phyloP scores from a whole-genome alignment of 2,797 vertebrate species.

The Pteropus rufus region DNA sequence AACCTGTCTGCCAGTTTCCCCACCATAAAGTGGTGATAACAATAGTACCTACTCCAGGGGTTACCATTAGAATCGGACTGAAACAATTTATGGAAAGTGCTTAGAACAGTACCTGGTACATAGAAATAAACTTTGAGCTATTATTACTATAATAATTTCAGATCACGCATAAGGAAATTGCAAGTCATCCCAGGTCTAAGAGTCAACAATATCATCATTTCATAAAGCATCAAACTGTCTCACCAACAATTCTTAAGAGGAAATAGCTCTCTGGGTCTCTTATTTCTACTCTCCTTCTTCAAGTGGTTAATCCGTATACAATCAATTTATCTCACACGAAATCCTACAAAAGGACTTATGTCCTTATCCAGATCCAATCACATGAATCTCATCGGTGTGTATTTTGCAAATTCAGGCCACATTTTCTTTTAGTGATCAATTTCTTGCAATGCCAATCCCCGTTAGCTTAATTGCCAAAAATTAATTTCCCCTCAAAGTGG shows the following conservation, averaged over 20 bases:
- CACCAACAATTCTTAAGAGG: background rate
- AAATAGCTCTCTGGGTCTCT: background rate
- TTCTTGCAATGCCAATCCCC: background rate
- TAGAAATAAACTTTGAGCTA: background rate
- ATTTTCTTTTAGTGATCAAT: background rate
- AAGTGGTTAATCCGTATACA: background rate
- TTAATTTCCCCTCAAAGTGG: background rate
- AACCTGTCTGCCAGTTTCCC: background rate
- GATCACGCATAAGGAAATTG: background rate
- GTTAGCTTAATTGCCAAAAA: background rate
- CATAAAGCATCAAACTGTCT: background rate
- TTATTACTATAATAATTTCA: background rate
- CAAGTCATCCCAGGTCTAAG: background rate
- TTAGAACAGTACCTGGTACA: background rate
- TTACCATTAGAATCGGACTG: background rate
- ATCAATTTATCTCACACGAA: background rate
- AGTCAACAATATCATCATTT: background rate
- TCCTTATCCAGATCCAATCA: background rate
- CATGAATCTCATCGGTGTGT: background rate
- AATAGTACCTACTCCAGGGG: background rate
- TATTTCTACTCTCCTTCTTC: background rate
- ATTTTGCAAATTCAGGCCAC: background rate
- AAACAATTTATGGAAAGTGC: background rate
- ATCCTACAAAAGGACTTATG: background rate
- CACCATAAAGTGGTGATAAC: background rate